Evolutionary conservation across 2,113 vertebrate species (phyloP).

Genomic region (Lophochroa leadbeateri): DNA sequence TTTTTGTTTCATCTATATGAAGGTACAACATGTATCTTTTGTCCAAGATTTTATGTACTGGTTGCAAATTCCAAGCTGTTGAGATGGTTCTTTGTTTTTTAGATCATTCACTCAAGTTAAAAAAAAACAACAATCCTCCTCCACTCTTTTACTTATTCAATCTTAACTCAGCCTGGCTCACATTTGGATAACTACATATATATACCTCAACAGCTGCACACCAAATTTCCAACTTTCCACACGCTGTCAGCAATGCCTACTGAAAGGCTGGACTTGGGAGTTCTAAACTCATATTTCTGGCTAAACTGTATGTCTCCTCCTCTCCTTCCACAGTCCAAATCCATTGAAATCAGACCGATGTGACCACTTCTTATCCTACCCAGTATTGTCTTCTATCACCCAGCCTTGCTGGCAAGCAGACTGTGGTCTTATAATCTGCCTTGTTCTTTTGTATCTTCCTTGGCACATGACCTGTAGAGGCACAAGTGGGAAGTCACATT

Average conservation of each 20-base stretch:
- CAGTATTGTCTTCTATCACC: background rate
- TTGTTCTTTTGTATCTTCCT: background rate
- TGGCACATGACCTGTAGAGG: background rate
- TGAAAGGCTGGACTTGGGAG: background rate
- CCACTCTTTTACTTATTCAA: background rate
- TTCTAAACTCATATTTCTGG: background rate
- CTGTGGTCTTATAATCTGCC: background rate
- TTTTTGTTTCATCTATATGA: background rate
- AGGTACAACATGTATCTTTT: background rate
- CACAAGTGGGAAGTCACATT: background rate
- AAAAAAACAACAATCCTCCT: background rate
- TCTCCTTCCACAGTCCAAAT: background rate
- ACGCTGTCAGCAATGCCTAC: background rate
- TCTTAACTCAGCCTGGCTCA: background rate
- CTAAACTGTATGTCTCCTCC: background rate
- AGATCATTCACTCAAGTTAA: background rate
- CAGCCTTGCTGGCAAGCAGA: background rate
- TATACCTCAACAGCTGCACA: background rate
- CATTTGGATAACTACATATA: background rate
- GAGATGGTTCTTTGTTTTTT: background rate
- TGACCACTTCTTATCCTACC: background rate
- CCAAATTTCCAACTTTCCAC: background rate
- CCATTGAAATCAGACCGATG: background rate
- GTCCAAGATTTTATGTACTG: background rate
- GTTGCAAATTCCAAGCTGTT: background rate